These are phyloP conservation scores for Forbesichthys agassizii DNA, from an alignment of 2,113 vertebrate species.

Conservation along the genomic window DNA sequence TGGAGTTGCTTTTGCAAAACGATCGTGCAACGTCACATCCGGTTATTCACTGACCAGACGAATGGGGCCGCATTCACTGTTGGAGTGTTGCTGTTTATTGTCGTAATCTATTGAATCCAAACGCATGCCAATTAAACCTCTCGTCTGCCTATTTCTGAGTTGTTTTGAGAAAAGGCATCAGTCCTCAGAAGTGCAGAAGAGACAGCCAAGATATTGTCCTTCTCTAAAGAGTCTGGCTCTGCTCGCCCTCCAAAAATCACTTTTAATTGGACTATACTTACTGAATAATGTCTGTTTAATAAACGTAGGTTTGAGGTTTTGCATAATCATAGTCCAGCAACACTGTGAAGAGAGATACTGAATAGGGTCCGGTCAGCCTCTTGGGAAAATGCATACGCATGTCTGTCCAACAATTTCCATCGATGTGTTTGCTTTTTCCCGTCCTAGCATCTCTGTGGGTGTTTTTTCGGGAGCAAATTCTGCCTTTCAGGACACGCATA, in stretches of 20 bases:
- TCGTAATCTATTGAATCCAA: too few relatives aligned
- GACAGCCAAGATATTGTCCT: neutral
- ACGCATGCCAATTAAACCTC: too few relatives aligned
- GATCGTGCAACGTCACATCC: too few relatives aligned
- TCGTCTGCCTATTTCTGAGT: neutral
- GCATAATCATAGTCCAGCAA: too few relatives aligned
- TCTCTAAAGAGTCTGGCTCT: slow-evolving; percentile 4
- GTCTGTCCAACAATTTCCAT: slow-evolving; percentile 16
- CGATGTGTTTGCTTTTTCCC: slow-evolving; percentile 12
- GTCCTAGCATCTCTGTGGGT: slow-evolving; percentile 27
- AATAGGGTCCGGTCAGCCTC: slow-evolving; percentile 29
- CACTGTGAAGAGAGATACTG: slow-evolving; percentile 28
- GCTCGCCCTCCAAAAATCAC: slow-evolving; percentile 21
- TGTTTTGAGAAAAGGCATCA: neutral
- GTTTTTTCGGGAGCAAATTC: slow-evolving; percentile 32
- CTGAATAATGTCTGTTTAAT: slow-evolving; percentile 21
- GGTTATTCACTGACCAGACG: too few relatives aligned
- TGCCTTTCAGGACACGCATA: slow-evolving; percentile 48
- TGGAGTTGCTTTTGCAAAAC: too few relatives aligned
- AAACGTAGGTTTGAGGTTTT: slow-evolving; percentile 1
- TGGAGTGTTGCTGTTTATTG: too few relatives aligned
- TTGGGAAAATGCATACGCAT: slow-evolving; percentile 5
- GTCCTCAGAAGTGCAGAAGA: neutral
- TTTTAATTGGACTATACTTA: slow-evolving; percentile 21
- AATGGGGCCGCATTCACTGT: too few relatives aligned